Evolutionary conservation across 1,140 invertebrate genomes (phyloP).

Genomic region (Goniozus legneri): DNA sequence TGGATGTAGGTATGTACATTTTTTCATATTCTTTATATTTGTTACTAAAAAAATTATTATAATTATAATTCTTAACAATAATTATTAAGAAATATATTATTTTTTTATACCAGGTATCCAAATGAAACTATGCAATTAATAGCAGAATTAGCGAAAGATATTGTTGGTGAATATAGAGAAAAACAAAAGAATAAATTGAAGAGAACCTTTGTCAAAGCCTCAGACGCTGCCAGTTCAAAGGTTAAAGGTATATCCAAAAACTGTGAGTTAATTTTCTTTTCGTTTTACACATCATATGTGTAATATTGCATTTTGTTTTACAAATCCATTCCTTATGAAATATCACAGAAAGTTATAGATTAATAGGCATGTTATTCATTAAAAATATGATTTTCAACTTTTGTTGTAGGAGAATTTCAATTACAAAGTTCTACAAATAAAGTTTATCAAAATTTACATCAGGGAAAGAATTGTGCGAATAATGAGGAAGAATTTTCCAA

Average conservation of each 20-base stretch:
- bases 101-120: constrained; percentile 64
- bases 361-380: not conserved
- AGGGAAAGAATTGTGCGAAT: not conserved
- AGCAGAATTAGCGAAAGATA: constrained; percentile 67
- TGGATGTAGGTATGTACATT: constrained; percentile 66
- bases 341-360: not conserved
- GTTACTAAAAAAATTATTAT: constrained; percentile 1
- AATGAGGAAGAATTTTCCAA: constrained; percentile 12
- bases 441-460: not conserved
- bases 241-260: constrained; percentile 59
- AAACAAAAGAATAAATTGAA: constrained; percentile 67
- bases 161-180: constrained; percentile 65
- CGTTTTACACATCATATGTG: not conserved
- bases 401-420: not conserved
- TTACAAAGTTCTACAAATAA: constrained; percentile 7
- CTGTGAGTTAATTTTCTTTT: constrained; percentile 41
- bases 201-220: constrained; percentile 74
- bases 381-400: no score
- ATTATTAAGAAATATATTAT: constrained; percentile 2
- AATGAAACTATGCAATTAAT: constrained; percentile 73
- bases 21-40: not conserved
- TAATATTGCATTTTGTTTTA: not conserved
- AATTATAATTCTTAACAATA: not conserved
- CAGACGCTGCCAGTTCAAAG: constrained; percentile 72
- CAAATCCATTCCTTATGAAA: no score